A percentile compares a stretch with the other conserved stretches of the same genome.
Conservation (phyloP, 64 coral and sea anemone species). For the Cladopsammia gracilis region DNA sequence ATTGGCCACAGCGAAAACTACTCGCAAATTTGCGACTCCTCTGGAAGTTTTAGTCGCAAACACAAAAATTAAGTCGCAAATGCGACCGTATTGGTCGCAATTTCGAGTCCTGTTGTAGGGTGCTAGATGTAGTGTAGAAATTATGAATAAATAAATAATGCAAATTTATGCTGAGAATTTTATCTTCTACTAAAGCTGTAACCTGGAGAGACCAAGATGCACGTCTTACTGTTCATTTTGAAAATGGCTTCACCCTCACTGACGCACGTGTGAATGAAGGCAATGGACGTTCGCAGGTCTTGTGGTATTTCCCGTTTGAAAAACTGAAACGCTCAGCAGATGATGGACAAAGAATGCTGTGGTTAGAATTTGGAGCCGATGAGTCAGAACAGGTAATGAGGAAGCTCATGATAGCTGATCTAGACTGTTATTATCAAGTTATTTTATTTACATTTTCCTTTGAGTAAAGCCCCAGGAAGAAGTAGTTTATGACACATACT, state of each 20-base stretch:
- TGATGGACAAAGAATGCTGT: conserved; percentile 95
- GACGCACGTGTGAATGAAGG: conserved; percentile 81
- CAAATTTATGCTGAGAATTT: background rate
- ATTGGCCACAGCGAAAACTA: too few relatives aligned
- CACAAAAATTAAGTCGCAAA: too few relatives aligned
- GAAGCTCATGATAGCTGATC: background rate
- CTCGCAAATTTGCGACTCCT: too few relatives aligned
- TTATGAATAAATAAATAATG: background rate
- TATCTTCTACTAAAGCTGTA: conserved; percentile 64
- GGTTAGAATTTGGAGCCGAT: conserved; percentile 98
- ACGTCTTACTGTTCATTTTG: conserved; percentile 95
- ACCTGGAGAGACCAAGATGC: conserved; percentile 97
- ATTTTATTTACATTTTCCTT: too few relatives aligned
- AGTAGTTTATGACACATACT: too few relatives aligned
- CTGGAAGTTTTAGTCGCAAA: too few relatives aligned
- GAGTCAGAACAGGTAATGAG: conserved; percentile 91
- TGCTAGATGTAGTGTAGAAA: background rate
- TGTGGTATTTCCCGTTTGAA: conserved; percentile 97
- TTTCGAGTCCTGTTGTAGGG: too few relatives aligned
- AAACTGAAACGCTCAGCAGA: conserved; percentile 98
- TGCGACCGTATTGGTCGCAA: too few relatives aligned
- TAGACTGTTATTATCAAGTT: too few relatives aligned
- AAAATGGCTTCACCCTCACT: conserved; percentile 98
- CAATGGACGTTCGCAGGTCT: conserved; percentile 69
- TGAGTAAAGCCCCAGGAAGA: too few relatives aligned